Evolutionary conservation across 2,888 invertebrate genomes (phyloP).

Genomic region (Cynaeus angustus): DNA sequence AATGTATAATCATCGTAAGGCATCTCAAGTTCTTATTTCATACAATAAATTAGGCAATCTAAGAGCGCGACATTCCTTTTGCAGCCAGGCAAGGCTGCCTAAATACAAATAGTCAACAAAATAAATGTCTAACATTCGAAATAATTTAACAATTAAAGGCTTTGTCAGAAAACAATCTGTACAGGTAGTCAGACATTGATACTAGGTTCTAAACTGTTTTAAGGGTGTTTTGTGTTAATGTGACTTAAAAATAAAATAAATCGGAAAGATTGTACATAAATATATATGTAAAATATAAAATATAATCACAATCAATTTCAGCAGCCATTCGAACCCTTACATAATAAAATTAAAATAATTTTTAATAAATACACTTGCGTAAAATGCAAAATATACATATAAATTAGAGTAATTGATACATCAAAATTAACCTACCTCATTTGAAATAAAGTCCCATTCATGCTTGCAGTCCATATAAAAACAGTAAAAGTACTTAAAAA

Average conservation of each 20-base stretch:
- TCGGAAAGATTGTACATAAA: conserved; percentile 12
- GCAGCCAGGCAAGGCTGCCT: conserved; percentile 63
- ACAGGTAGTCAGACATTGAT: conserved; percentile 62
- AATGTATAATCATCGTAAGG: conserved; percentile 65
- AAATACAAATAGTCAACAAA: conserved; percentile 69
- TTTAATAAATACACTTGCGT: conserved; percentile 36
- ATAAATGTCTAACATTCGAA: conserved; percentile 69
- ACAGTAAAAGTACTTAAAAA: conserved; percentile 36
- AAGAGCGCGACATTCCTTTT: conserved; percentile 67
- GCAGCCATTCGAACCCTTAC: conserved; percentile 14
- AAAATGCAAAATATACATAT: conserved; percentile 46
- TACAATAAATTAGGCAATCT: conserved; percentile 64
- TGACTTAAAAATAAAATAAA: conserved; percentile 11
- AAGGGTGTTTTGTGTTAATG: neutral
- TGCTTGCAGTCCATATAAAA: conserved; percentile 30
- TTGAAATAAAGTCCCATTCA: conserved; percentile 28
- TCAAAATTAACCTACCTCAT: conserved; percentile 23
- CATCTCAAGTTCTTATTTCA: conserved; percentile 63
- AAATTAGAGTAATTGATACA: conserved; percentile 27
- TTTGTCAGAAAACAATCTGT: conserved; percentile 68
- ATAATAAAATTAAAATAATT: conserved; percentile 23
- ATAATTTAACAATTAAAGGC: conserved; percentile 68
- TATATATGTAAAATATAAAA: conserved; percentile 10
- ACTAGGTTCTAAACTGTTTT: conserved; percentile 36
- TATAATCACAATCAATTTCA: conserved; percentile 30